A percentile compares a stretch with the other conserved stretches of the same genome.
phyloP scores from a whole-genome alignment of 2,797 vertebrate genomes.

The Valencia hispanica region DNA sequence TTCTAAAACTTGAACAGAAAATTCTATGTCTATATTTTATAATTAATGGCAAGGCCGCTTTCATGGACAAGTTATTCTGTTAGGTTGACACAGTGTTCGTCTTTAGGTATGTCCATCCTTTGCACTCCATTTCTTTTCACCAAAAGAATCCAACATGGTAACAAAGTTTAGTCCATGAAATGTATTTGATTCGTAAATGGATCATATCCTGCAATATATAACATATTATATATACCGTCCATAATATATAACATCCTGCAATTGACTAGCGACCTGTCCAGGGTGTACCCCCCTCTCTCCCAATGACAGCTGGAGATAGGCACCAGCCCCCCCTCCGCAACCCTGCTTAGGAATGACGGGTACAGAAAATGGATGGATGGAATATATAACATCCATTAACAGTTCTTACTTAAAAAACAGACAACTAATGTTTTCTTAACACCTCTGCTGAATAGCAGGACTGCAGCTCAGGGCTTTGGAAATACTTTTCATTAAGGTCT shows the following conservation, averaged over 20 bases:
- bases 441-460: background rate
- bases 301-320: too few relatives aligned
- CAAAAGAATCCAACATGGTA: background rate
- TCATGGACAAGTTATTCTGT: background rate
- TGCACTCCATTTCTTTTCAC: background rate
- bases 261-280: too few relatives aligned
- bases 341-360: too few relatives aligned
- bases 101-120: background rate
- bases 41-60: slow-evolving; percentile 1
- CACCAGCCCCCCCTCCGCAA: too few relatives aligned
- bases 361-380: too few relatives aligned
- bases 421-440: background rate
- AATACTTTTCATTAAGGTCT: slow-evolving; percentile 6
- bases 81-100: background rate
- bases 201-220: background rate
- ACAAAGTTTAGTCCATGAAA: background rate
- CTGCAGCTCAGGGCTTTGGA: background rate
- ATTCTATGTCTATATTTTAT: too few relatives aligned
- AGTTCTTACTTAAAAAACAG: background rate
- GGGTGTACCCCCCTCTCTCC: too few relatives aligned
- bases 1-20: background rate
- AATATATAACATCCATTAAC: background rate
- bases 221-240: too few relatives aligned
- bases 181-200: background rate
- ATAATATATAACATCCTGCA: too few relatives aligned